These are phyloP conservation scores for Bombyx mori DNA, from an alignment of 1,140 invertebrate genomes.

Conservation along the genomic window DNA sequence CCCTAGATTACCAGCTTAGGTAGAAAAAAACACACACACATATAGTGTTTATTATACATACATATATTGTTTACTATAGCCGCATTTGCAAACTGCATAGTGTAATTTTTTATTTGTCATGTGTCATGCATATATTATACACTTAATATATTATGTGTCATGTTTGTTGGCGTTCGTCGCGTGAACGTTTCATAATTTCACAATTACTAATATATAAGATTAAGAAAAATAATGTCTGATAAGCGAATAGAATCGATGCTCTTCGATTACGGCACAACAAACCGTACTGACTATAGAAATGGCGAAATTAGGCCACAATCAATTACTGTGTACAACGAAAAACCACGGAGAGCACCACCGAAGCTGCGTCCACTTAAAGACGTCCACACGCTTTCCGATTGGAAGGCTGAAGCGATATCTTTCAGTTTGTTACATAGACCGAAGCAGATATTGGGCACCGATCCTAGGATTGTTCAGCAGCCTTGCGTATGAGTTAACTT, in stretches of 20 bases:
- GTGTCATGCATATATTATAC: too few species aligned
- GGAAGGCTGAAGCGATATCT: conserved; percentile 17
- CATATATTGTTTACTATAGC: too few species aligned
- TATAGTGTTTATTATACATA: too few species aligned
- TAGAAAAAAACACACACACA: too few species aligned
- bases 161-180: too few species aligned
- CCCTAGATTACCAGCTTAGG: too few species aligned
- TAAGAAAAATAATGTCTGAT: too few species aligned
- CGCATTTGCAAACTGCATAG: too few species aligned
- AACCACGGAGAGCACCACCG: not conserved
- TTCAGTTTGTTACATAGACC: conserved; percentile 29
- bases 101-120: too few species aligned
- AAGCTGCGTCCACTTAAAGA: conserved; percentile 18
- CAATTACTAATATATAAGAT: too few species aligned
- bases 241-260: conserved; percentile 26
- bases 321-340: conserved; percentile 23
- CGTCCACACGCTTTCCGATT: conserved; percentile 28
- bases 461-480: conserved; percentile 29
- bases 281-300: conserved; percentile 27
- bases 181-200: too few species aligned
- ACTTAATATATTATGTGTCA: too few species aligned
- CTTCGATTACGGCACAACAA: conserved; percentile 33
- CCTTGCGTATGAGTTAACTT: conserved; percentile 23
- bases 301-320: conserved; percentile 16
- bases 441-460: conserved; percentile 27